These are phyloP conservation scores for Sarcophaga caerulescens DNA, from an alignment of 2,888 invertebrate species.

Conservation along the genomic window DNA sequence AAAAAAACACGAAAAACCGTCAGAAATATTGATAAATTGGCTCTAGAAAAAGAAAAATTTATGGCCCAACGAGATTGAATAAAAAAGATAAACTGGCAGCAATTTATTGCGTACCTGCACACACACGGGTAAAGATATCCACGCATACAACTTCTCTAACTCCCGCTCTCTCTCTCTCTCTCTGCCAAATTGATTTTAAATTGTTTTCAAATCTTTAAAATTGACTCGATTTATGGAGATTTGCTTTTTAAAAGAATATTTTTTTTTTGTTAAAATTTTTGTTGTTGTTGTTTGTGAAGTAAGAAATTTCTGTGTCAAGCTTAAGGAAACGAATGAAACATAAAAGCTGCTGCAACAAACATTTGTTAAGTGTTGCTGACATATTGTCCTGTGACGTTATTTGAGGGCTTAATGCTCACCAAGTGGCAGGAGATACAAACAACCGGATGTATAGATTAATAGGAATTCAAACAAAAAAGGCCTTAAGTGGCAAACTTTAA, in stretches of 20 bases:
- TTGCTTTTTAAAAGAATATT: too few relatives aligned
- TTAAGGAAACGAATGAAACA: not conserved
- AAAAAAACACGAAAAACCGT: not conserved
- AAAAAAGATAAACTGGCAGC: too few relatives aligned
- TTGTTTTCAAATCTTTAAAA: too few relatives aligned
- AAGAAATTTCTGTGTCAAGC: slow-evolving; percentile 12
- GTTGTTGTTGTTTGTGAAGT: too few relatives aligned
- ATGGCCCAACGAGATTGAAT: not conserved
- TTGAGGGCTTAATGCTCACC: not conserved
- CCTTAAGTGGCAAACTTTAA: too few relatives aligned
- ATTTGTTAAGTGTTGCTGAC: slow-evolving; percentile 37
- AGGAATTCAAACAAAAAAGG: not conserved
- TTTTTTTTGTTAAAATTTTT: too few relatives aligned
- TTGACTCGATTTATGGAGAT: too few relatives aligned
- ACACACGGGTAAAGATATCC: too few relatives aligned
- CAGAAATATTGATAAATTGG: slow-evolving; percentile 13
- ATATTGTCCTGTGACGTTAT: slow-evolving; percentile 46
- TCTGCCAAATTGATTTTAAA: too few relatives aligned
- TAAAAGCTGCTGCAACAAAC: not conserved
- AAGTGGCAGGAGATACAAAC: not conserved
- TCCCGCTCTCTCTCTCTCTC: too few relatives aligned
- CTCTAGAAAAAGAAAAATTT: slow-evolving; percentile 1
- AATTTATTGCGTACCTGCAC: too few relatives aligned
- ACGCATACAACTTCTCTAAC: too few relatives aligned
- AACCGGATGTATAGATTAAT: not conserved